Percentiles rank a stretch among this genome's conserved stretches.
These are phyloP conservation scores for Altica lythri DNA, from an alignment of 2,888 invertebrate species.

Conservation along the genomic window DNA sequence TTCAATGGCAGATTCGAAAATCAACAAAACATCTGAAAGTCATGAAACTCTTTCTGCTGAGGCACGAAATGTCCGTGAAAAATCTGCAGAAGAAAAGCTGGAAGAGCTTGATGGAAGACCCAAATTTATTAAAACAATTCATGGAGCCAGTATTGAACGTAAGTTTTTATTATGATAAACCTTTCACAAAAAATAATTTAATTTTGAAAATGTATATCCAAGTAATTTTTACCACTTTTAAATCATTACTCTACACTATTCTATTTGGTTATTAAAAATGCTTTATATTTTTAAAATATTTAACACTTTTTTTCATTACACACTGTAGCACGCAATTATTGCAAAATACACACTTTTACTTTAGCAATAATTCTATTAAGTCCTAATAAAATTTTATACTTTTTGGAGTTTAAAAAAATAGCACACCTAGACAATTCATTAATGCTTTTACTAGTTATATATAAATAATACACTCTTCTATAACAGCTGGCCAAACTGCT, in stretches of 20 bases:
- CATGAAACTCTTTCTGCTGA: conserved; percentile 36
- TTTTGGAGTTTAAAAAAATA: too few relatives aligned
- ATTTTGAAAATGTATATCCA: too few relatives aligned
- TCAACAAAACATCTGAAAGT: conserved; percentile 18
- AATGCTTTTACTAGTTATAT: too few relatives aligned
- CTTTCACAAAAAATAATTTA: too few relatives aligned
- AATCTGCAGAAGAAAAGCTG: conserved; percentile 46
- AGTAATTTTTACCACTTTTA: too few relatives aligned
- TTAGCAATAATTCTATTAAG: neutral
- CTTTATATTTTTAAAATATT: neutral
- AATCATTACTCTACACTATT: too few relatives aligned
- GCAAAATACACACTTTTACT: neutral
- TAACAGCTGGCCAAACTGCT: conserved; percentile 80
- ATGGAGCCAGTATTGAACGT: conserved; percentile 80
- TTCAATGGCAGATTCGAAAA: conserved; percentile 7
- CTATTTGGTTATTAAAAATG: neutral
- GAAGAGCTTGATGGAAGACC: conserved; percentile 65
- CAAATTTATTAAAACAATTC: conserved; percentile 73
- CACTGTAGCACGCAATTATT: conserved; percentile 1
- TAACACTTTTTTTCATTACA: neutral
- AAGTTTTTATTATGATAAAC: conserved; percentile 66
- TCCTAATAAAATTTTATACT: too few relatives aligned
- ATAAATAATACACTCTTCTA: too few relatives aligned
- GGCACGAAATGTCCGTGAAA: conserved; percentile 38
- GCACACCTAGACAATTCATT: too few relatives aligned